phyloP scores from a whole-genome alignment of 2,113 vertebrate species.

The Procavia capensis region DNA sequence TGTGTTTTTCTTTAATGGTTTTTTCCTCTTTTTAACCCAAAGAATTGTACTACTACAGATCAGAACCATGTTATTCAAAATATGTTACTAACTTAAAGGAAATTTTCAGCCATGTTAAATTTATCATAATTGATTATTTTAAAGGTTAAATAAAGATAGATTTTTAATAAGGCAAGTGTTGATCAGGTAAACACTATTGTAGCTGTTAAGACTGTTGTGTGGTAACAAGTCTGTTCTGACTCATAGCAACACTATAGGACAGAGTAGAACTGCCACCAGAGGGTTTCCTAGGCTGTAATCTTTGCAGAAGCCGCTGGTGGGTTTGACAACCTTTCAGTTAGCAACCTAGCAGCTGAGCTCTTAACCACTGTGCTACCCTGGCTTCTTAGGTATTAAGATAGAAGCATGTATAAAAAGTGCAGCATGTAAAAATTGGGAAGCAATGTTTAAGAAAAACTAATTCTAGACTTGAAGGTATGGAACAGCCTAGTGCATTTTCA shows the following conservation, averaged over 20 bases:
- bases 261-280: neutral
- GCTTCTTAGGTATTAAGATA: neutral
- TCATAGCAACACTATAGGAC: neutral
- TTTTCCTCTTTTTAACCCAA: neutral
- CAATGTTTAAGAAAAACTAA: neutral
- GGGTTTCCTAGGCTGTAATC: neutral
- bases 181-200: neutral
- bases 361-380: neutral
- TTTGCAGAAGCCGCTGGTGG: neutral
- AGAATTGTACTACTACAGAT: constrained; percentile 42
- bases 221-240: neutral
- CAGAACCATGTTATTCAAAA: constrained; percentile 40
- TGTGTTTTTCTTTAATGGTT: neutral
- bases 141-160: neutral
- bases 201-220: neutral
- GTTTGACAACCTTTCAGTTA: neutral
- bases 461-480: neutral
- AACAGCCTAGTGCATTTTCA: neutral
- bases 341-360: neutral
- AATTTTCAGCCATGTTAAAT: constrained; percentile 47
- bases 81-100: neutral
- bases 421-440: too few species aligned
- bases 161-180: constrained; percentile 46
- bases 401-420: neutral
- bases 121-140: constrained; percentile 39